phyloP scores from a whole-genome alignment of 2,797 vertebrate genomes.

The Rhinoraja longicauda region DNA sequence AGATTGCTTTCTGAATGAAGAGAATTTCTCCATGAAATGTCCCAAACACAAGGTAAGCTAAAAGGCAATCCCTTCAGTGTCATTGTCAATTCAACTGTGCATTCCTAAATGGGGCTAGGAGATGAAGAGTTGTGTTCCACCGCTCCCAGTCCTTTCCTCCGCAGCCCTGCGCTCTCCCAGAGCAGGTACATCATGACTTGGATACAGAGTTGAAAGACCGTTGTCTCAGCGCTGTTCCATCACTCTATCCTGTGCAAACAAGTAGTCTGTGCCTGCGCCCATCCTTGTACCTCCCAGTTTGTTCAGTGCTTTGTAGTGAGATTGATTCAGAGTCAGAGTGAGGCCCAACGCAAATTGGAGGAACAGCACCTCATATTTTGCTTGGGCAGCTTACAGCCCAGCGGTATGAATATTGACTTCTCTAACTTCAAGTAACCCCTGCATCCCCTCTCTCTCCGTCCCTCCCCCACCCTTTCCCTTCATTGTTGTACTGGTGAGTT shows the following conservation, averaged over 20 bases:
- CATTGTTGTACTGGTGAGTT: too few species aligned
- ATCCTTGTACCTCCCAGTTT: neutral
- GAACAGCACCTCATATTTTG: too few species aligned
- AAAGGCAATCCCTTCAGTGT: conserved; percentile 30
- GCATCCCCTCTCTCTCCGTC: too few species aligned
- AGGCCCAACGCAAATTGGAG: too few species aligned
- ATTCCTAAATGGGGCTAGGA: neutral
- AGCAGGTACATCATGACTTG: neutral
- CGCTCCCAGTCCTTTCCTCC: neutral
- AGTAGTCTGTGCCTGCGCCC: too few species aligned
- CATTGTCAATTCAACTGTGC: neutral
- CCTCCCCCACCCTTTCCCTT: too few species aligned
- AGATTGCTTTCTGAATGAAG: conserved; percentile 97
- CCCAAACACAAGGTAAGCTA: conserved; percentile 97
- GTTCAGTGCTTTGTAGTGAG: neutral
- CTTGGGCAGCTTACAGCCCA: too few species aligned
- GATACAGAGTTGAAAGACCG: neutral
- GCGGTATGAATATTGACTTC: too few species aligned
- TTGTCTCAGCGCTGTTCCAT: conserved; percentile 39
- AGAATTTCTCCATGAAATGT: conserved; percentile 96
- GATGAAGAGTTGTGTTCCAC: conserved; percentile 27
- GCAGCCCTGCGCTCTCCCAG: neutral
- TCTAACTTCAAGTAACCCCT: too few species aligned
- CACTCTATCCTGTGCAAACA: conserved; percentile 34
- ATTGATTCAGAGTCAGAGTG: too few species aligned